Conservation (phyloP, 2,113 vertebrate genomes). For the Pyrgilauda ruficollis region DNA sequence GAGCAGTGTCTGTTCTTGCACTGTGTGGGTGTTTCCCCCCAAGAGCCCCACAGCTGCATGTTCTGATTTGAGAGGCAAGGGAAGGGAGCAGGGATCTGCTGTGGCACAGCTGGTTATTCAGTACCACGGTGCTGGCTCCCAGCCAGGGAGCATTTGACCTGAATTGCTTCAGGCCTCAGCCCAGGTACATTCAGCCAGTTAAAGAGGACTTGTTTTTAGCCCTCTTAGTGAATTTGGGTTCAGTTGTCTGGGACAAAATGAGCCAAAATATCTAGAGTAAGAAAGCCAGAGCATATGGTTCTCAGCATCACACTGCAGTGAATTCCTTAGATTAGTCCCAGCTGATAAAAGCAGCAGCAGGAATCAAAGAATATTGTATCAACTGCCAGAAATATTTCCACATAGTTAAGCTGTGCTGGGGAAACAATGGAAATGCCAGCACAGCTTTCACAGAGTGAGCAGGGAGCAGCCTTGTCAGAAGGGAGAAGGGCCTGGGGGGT, state of each 20-base stretch:
- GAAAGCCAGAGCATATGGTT: neutral
- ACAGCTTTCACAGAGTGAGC: neutral
- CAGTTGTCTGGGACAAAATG: neutral
- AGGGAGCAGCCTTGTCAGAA: neutral
- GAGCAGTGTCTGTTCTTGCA: neutral
- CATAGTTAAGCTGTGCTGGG: neutral
- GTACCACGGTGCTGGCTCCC: fast-evolving
- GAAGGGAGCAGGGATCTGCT: neutral
- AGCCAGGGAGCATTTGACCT: neutral
- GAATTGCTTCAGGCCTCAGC: neutral
- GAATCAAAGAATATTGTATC: neutral
- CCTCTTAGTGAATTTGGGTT: neutral
- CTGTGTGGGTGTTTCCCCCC: neutral
- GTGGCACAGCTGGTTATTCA: neutral
- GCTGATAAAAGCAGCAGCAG: neutral
- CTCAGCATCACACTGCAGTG: neutral
- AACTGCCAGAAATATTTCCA: neutral
- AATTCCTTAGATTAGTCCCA: neutral
- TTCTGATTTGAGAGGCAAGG: neutral
- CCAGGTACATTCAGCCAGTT: neutral
- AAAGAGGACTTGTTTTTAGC: neutral
- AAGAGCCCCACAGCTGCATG: neutral
- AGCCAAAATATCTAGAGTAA: neutral
- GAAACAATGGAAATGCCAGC: neutral
- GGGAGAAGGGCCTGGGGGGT: neutral